These are phyloP conservation scores for Labroides dimidiatus DNA, from an alignment of 2,797 vertebrate species.

Conservation along the genomic window DNA sequence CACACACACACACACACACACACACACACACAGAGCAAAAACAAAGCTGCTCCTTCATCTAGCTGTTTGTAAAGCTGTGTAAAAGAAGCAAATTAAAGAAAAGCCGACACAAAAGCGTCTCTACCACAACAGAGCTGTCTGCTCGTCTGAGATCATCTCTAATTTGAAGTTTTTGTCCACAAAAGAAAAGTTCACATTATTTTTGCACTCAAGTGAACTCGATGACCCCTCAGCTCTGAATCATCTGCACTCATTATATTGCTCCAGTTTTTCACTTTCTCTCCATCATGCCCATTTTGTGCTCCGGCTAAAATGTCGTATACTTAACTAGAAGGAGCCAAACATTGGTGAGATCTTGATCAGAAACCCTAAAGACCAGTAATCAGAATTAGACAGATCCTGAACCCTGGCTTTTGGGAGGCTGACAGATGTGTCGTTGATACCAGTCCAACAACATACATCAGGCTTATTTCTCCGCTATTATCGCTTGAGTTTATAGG, in stretches of 20 bases:
- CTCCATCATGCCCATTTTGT: neutral
- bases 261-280: too few species aligned
- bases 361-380: too few species aligned
- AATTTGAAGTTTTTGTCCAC: neutral
- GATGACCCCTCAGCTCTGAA: neutral
- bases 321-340: neutral
- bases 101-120: neutral
- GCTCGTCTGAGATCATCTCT: neutral
- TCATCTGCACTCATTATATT: neutral
- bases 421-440: too few species aligned
- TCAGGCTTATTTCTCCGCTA: too few species aligned
- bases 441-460: too few species aligned
- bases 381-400: too few species aligned
- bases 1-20: neutral
- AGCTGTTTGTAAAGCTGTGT: constrained; percentile 6
- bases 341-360: neutral
- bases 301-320: neutral
- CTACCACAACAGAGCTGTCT: too few species aligned
- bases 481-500: too few species aligned
- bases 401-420: too few species aligned
- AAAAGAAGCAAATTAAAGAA: neutral
- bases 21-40: constrained; percentile 25
- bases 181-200: neutral
- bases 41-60: constrained; percentile 25
- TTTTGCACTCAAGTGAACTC: neutral